Evolutionary conservation across 2,113 vertebrate genomes (phyloP), one percentile per base, ranked within the genome.

Genomic region (Rhinichthys klamathensis): DNA sequence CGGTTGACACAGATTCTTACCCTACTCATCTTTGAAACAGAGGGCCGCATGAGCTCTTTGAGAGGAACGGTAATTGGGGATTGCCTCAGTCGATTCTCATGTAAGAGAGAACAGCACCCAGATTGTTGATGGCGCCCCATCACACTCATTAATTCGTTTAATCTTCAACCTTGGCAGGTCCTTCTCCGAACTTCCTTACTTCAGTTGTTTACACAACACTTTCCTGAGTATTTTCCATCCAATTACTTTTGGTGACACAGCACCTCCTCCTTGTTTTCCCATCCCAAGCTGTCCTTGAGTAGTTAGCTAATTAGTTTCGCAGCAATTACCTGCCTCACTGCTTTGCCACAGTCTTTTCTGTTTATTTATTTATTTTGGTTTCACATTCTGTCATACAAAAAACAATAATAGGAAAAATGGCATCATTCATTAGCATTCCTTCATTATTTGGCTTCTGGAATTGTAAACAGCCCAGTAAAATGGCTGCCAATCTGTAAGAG

Each of bases 321-420:
- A 89, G 90, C 92, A 94, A 94, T 94, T 94, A 93, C 90, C 87
- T 92, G 92, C 92, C 91, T 89, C 90, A 89, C 84, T 75, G 91
- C 91, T 92, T 90, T 87, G 89, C 78, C 78, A 84, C 63, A 41
- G 54, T 80, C 69, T 72, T 86, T 81, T 84, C 44, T 25, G 21
- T 38, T 56, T 72, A 67, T 81, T 81, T 80, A 61, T 80, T 61
- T 46, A 49, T 77, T 83, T 90, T 90, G 65, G 84, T 76, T 90
- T 87, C 81, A 51, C 80, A 84, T 89, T 81, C 85, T 92, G 86
- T 90, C 86, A 87, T 87, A 82, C 81, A 83, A 75, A 70, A 10
- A 69, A 70, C 88, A 86, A 88, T 89, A 79, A 72, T 9, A 38
- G 30, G 15, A 82, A 58, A 86, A 82, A 84, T 3, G 15, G 21